Conservation (phyloP, 2,888 invertebrate genomes). For the Bombylius discolor region DNA sequence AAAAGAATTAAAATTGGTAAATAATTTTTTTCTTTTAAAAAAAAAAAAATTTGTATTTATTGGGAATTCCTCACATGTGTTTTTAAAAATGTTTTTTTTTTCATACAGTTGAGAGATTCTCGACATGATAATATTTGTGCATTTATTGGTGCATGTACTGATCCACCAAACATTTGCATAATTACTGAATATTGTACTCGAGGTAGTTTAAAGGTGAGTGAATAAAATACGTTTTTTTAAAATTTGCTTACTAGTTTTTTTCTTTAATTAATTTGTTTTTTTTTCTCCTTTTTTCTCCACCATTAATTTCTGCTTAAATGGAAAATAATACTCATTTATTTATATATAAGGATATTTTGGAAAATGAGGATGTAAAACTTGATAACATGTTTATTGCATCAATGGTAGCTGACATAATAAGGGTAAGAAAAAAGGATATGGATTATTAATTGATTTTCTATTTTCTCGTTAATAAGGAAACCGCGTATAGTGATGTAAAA, state of each 20-base stretch:
- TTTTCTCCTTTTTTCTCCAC: conserved; percentile 9
- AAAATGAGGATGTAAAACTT: conserved; percentile 88
- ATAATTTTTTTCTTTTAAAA: conserved; percentile 21
- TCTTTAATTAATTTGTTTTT: conserved; percentile 14
- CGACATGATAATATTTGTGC: conserved; percentile 85
- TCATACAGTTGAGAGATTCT: conserved; percentile 66
- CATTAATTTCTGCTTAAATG: too few relatives aligned
- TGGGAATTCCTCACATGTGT: not conserved
- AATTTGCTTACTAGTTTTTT: not conserved
- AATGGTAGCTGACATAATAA: conserved; percentile 83
- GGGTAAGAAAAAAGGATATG: conserved; percentile 46
- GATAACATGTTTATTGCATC: conserved; percentile 96
- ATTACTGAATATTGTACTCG: conserved; percentile 80
- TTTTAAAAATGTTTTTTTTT: not conserved
- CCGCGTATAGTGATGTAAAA: too few relatives aligned
- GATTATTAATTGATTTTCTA: too few relatives aligned
- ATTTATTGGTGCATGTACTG: conserved; percentile 84
- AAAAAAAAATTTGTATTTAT: not conserved
- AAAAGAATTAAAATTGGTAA: conserved; percentile 81
- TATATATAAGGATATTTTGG: conserved; percentile 63
- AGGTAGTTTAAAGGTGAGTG: conserved; percentile 70
- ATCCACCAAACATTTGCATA: conserved; percentile 80
- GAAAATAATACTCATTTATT: too few relatives aligned
- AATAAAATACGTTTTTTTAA: too few relatives aligned
- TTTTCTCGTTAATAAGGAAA: too few relatives aligned